Conservation (phyloP, 2,797 vertebrate genomes). For the Rhynchotus rufescens region DNA sequence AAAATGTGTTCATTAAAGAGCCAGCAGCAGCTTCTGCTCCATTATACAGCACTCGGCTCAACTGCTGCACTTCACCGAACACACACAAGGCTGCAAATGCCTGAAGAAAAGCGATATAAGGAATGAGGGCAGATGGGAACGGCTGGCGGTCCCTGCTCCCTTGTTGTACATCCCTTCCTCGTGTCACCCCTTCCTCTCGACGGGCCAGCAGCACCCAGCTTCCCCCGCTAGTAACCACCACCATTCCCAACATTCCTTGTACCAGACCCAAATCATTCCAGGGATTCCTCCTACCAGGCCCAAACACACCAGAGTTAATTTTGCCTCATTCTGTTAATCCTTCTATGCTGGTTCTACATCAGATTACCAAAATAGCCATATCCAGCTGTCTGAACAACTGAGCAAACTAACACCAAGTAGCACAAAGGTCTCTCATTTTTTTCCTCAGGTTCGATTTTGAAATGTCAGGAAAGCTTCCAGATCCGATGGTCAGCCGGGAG, state of each 20-base stretch:
- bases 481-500: background rate
- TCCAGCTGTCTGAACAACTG: conserved; percentile 75
- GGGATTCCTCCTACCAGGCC: conserved; percentile 78
- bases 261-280: conserved; percentile 73
- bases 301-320: conserved; percentile 69
- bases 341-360: conserved; percentile 36
- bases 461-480: background rate
- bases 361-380: conserved; percentile 73
- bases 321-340: conserved; percentile 68
- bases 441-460: conserved; percentile 1
- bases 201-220: background rate
- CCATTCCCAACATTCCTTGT: conserved; percentile 83
- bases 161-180: background rate
- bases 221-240: conserved; percentile 44
- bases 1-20: background rate
- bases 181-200: background rate
- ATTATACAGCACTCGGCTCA: background rate
- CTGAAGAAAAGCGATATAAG: background rate
- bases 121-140: background rate
- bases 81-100: background rate
- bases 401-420: conserved; percentile 49
- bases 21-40: background rate
- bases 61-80: background rate
- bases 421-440: conserved; percentile 10
- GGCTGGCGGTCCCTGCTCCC: background rate